A percentile compares a stretch with the other conserved stretches of the same genome.
phyloP scores from a whole-genome alignment of 2,888 invertebrate species.

The Nomada hirtipes region DNA sequence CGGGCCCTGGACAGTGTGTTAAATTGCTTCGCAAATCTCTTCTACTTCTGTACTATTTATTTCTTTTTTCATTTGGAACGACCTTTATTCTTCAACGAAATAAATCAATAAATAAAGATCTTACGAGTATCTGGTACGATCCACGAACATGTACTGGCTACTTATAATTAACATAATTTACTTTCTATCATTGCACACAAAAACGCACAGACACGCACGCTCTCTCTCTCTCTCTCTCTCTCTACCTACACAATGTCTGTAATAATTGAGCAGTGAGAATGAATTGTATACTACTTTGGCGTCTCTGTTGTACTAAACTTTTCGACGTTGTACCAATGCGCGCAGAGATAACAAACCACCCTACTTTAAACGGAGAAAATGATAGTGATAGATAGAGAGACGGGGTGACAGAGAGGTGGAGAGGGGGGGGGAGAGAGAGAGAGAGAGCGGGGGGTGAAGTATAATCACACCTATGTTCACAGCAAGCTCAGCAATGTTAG shows the following conservation, averaged over 20 bases:
- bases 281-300: constrained; percentile 8
- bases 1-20: constrained; percentile 23
- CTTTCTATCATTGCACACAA: not conserved
- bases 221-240: not conserved
- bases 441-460: not conserved
- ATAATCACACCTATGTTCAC: not conserved
- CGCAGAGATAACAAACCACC: not conserved
- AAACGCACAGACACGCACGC: not conserved
- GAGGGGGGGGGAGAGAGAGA: no score
- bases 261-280: not conserved
- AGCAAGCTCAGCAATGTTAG: not conserved
- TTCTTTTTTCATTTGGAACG: constrained; percentile 22
- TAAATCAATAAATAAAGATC: constrained; percentile 12
- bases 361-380: not conserved
- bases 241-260: not conserved
- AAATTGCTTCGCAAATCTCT: constrained; percentile 42
- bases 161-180: constrained; percentile 4
- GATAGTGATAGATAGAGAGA: not conserved
- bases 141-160: not conserved
- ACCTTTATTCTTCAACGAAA: constrained; percentile 36
- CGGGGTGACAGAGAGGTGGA: no score
- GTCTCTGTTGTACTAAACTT: not conserved
- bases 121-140: not conserved
- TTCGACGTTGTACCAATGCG: no score
- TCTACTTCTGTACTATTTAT: constrained; percentile 60